These are phyloP conservation scores for Cariama cristata DNA, from an alignment of 2,113 vertebrate species.

Conservation along the genomic window DNA sequence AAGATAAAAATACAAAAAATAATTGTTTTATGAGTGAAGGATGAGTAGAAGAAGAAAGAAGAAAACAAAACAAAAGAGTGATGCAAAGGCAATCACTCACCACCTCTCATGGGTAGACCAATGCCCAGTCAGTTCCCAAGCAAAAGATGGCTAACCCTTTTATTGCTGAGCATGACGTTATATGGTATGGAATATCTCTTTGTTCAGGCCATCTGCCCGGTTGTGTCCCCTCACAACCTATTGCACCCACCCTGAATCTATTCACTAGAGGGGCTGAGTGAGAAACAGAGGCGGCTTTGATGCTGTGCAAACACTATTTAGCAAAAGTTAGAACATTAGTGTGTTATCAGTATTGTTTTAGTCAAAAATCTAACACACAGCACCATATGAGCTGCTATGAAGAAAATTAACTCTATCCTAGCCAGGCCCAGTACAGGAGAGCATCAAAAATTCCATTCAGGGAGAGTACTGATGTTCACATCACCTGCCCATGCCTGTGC, in stretches of 20 bases:
- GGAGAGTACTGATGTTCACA: neutral
- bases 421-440: neutral
- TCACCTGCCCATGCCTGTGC: neutral
- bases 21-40: neutral
- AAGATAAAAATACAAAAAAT: neutral
- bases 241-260: accelerated
- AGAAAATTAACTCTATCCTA: neutral
- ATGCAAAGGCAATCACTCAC: neutral
- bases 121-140: neutral
- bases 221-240: neutral
- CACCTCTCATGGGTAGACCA: neutral
- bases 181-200: neutral
- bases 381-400: neutral
- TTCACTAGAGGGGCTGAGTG: neutral
- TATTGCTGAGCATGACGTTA: accelerated
- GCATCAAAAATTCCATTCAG: neutral
- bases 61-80: neutral
- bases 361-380: neutral
- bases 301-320: neutral
- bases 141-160: neutral
- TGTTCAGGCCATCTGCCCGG: neutral
- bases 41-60: neutral
- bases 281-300: neutral
- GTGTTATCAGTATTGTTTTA: neutral
- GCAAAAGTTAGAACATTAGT: neutral